Evolutionary conservation across 2,888 invertebrate species (phyloP).

Genomic region (Dasysyrphus tricinctus): DNA sequence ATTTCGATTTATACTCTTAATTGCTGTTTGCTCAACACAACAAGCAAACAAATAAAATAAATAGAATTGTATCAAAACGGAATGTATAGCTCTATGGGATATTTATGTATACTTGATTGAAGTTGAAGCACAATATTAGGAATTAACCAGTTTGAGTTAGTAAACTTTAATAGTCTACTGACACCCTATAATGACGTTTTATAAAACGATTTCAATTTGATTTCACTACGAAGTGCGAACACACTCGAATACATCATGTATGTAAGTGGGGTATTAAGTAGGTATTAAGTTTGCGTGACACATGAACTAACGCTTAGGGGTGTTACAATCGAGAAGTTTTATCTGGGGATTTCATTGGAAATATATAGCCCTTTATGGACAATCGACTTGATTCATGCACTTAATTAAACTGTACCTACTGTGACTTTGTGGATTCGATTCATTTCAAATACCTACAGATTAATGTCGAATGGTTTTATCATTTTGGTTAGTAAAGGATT

Average conservation of each 20-base stretch:
- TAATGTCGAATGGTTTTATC: background rate
- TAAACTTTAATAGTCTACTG: conserved; percentile 24
- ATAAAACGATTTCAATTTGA: conserved; percentile 37
- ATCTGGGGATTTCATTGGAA: conserved; percentile 46
- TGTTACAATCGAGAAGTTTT: conserved; percentile 13
- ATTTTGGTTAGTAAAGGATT: background rate
- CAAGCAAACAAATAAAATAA: conserved; percentile 9
- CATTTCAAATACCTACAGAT: background rate
- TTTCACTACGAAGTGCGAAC: conserved; percentile 33
- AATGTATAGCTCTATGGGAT: conserved; percentile 21
- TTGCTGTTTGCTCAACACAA: conserved; percentile 27
- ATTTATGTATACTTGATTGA: conserved; percentile 34
- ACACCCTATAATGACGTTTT: conserved; percentile 38
- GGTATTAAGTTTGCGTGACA: conserved; percentile 32
- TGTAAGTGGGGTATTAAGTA: background rate
- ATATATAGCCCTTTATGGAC: conserved; percentile 38
- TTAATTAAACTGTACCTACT: conserved; percentile 22
- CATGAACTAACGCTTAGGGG: conserved; percentile 28
- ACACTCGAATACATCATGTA: background rate
- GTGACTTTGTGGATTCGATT: background rate
- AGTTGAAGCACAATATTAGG: conserved; percentile 39
- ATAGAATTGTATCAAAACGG: conserved; percentile 3
- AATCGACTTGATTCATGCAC: conserved; percentile 53
- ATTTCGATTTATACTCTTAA: conserved; percentile 20
- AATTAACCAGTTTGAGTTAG: conserved; percentile 52